Evolutionary conservation across 2,113 vertebrate species (phyloP), one percentile per base, ranked within the genome.

Genomic region (Ginglymostoma cirratum): DNA sequence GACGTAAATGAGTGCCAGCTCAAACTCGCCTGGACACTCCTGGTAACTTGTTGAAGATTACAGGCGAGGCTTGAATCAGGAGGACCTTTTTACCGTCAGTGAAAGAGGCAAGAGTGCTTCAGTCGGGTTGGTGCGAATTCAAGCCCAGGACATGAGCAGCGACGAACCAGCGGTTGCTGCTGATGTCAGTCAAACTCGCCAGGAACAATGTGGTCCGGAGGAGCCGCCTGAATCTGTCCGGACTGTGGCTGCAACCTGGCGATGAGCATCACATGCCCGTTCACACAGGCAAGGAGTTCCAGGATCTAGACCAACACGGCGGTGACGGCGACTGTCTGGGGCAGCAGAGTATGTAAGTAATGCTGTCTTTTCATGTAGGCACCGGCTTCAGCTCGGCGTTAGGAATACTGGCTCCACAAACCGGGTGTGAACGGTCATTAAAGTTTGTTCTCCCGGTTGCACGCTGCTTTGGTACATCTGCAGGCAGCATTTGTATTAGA

Each of bases 131-230:
- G 52, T 19, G 4, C 55, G n/a, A 55, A 92, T 55, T 27, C 30
- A 65, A 92, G 87, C 15, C 3, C 87, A 34, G 87, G 87, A 55
- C 55, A 92, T 92, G 87, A 34, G 87, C 24, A n/a, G 86, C 55
- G 87, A 19, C 30, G 15, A 65, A 17, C 14, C 30, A 61, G 55
- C 87, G 1, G 27, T 34, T 34, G 66, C 21, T 70, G 66, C 66
- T 23, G 2, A 94, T 67, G 90, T 67, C 90, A 67, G n/a, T 69
- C 21, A 70, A 70, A 70, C 34, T 45, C n/a, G 0, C 65, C 1
- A 70, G 92, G 92, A 69, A 94, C 38, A 69, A 94, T 94, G 92
- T 94, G 66, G 66, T 67, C 5, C 19, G 38, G n/a, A 69, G 92
- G 42, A 94, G 65, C 66, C 90, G 15, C 21, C 52, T 61, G 48